Evolutionary conservation across 2,888 invertebrate species (phyloP).

Genomic region (Sinentomon sp.): DNA sequence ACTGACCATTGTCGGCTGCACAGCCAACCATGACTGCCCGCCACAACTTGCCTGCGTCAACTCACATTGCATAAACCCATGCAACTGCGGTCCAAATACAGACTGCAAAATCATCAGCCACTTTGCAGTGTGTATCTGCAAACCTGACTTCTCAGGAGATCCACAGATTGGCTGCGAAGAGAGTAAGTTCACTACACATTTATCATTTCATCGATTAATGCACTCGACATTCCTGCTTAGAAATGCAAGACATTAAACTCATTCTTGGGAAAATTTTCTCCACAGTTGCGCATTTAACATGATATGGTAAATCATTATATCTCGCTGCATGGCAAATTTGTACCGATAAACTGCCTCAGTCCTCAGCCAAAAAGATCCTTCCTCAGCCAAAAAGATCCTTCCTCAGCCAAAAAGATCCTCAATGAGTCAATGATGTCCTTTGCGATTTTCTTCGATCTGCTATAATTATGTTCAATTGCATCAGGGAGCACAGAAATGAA

Average conservation of each 20-base stretch:
- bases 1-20: conserved; percentile 33
- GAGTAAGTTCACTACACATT: too few species aligned
- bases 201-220: neutral
- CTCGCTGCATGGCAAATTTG: too few species aligned
- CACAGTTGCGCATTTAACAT: too few species aligned
- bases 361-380: too few species aligned
- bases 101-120: conserved; percentile 56
- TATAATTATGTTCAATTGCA: too few species aligned
- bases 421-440: too few species aligned
- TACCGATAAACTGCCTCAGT: too few species aligned
- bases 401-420: too few species aligned
- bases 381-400: too few species aligned
- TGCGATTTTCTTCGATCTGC: too few species aligned
- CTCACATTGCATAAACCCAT: conserved; percentile 47
- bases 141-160: conserved; percentile 55
- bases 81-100: conserved; percentile 43
- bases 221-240: neutral
- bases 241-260: neutral
- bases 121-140: conserved; percentile 58
- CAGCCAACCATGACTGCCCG: conserved; percentile 50
- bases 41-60: conserved; percentile 58
- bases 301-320: too few species aligned
- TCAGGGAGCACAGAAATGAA: too few species aligned
- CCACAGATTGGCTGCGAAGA: conserved; percentile 55
- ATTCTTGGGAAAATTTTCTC: neutral